Conservation (phyloP, 2,888 invertebrate genomes). For the Limenitis camilla region DNA sequence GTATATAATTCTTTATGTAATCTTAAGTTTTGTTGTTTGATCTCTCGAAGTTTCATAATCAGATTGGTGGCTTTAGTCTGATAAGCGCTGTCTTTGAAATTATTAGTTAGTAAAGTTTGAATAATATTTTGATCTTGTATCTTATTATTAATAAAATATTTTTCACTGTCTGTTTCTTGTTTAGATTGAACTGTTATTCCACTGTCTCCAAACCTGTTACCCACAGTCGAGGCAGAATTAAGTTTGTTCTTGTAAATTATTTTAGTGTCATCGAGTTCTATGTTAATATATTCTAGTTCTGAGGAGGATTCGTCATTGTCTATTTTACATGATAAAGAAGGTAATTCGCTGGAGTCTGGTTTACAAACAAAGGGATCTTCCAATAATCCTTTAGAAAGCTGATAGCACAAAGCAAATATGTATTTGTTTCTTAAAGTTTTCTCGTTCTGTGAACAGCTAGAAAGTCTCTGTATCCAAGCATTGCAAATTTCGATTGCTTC, state of each 20-base stretch:
- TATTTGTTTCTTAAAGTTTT: constrained; percentile 55
- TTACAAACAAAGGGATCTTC: constrained; percentile 46
- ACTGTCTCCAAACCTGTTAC: constrained; percentile 32
- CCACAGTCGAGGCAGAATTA: constrained; percentile 31
- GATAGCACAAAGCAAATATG: constrained; percentile 53
- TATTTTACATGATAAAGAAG: constrained; percentile 36
- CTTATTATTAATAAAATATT: constrained; percentile 5
- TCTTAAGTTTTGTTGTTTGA: constrained; percentile 53
- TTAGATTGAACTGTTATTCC: constrained; percentile 10
- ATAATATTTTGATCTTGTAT: neutral
- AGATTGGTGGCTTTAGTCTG: constrained; percentile 49
- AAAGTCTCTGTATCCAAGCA: constrained; percentile 57
- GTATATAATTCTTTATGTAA: constrained; percentile 44
- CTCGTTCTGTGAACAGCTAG: constrained; percentile 42
- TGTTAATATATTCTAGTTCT: constrained; percentile 44
- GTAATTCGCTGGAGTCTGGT: constrained; percentile 39
- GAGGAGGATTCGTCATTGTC: constrained; percentile 42
- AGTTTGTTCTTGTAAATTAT: constrained; percentile 34
- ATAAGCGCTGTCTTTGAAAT: constrained; percentile 33
- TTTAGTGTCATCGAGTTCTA: constrained; percentile 39
- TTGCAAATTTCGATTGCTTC: constrained; percentile 50
- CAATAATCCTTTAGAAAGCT: constrained; percentile 50
- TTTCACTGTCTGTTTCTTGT: constrained; percentile 6
- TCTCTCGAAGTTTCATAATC: constrained; percentile 52
- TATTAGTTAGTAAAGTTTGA: constrained; percentile 22